Base-by-base conservation (phyloP, 2,888 invertebrate genomes). In the Tinea trinotella region DNA sequence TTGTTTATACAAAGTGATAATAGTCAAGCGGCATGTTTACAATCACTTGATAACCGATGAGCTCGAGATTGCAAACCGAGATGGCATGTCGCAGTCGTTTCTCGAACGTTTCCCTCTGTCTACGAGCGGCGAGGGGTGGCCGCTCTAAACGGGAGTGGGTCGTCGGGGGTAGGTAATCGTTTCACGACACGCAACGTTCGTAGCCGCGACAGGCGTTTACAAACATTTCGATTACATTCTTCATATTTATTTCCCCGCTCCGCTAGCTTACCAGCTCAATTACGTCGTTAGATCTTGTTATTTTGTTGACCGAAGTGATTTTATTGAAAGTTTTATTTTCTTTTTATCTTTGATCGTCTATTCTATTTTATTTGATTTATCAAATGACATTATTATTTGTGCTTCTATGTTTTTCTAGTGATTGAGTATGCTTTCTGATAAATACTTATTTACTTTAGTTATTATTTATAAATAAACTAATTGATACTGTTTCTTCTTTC, bases 181-280 rank as follows among this genome's bases (percentile, higher is more conserved):
- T 15, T 30, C 22, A 40, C 22, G 22, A 30, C 55, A 40, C 55
- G 53, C 52, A 46, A 34, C 15, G 53, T 19, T 44, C 40, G 24
- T 46, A 59, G 55, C 60, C 58, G 61, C 66, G 73, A 76, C 76
- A 74, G 65, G 67, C 70, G 74, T 76, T 80, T 76, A 79, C 78
- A 80, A 82, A 82, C 76, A 80, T 80, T 78, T 74, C 74, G 72
- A 78, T 79, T 76, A 76, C 74, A 69, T 69, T 76, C 75, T 75
- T 73, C 70, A 70, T 76, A 75, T 80, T 78, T 76, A 72, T 74
- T 81, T 78, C 71, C 73, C 68, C 67, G 68, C 66, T 65, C 63
- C 64, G 62, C 68, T 70, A 69, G 50, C 67, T 69, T 68, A 67
- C 68, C 70, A 69, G 50, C 67, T 69, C 68, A 67, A 74, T 74